Percentiles rank a stretch among this genome's conserved stretches.
These are phyloP conservation scores for Choreutis nemorana DNA, from an alignment of 2,888 invertebrate species.

Conservation along the genomic window DNA sequence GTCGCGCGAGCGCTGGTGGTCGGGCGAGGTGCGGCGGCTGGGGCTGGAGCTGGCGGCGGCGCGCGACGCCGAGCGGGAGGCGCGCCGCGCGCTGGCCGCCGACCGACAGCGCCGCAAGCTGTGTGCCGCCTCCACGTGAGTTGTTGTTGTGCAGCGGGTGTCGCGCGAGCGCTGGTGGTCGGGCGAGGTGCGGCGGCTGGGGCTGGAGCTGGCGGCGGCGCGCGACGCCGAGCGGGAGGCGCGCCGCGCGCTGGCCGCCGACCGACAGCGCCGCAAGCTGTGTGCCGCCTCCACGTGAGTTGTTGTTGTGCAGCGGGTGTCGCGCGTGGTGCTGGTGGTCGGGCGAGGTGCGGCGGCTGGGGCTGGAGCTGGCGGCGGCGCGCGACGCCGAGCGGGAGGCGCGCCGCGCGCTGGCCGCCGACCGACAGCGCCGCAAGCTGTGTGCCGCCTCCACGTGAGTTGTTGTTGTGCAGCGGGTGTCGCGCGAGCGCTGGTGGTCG, in stretches of 20 bases:
- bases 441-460: conserved; percentile 11
- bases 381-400: conserved; percentile 90
- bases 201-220: conserved; percentile 42
- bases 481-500: conserved; percentile 7
- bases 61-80: conserved; percentile 91
- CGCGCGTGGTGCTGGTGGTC: conserved; percentile 40
- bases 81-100: too few relatives aligned
- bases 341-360: conserved; percentile 80
- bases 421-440: conserved; percentile 78
- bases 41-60: conserved; percentile 97
- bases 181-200: conserved; percentile 50
- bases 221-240: conserved; percentile 82
- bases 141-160: conserved; percentile 25
- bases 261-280: conserved; percentile 15
- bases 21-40: conserved; percentile 97
- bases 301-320: conserved; percentile 15
- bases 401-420: conserved; percentile 76
- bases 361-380: conserved; percentile 68
- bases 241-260: conserved; percentile 50
- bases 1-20: conserved; percentile 90
- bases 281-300: conserved; percentile 1
- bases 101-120: conserved; percentile 81
- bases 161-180: conserved; percentile 53
- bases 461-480: not conserved
- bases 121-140: too few relatives aligned